phyloP scores from a whole-genome alignment of 2,797 vertebrate genomes.

The Chanos chanos region DNA sequence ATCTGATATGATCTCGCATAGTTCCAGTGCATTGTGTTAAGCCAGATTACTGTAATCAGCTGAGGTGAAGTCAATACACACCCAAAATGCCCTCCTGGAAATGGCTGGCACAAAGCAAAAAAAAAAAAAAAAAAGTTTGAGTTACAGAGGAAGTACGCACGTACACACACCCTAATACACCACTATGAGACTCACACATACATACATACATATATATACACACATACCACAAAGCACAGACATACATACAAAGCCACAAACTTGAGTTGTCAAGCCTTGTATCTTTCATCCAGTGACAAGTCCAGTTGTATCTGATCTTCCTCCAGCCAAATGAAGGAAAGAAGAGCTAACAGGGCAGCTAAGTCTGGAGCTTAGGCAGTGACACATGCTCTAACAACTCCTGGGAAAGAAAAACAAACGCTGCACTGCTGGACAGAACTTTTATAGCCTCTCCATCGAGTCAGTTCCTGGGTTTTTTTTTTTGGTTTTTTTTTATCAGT shows the following conservation, averaged over 20 bases:
- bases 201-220: not conserved
- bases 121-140: no score
- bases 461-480: conserved; percentile 37
- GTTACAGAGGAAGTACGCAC: no score
- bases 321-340: conserved; percentile 7
- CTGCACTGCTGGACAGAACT: conserved; percentile 29
- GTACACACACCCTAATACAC: conserved; percentile 1
- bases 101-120: no score
- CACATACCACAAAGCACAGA: not conserved
- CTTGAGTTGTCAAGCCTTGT: no score
- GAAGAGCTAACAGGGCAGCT: conserved; percentile 27
- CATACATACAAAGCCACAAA: no score
- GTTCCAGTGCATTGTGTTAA: no score
- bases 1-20: no score
- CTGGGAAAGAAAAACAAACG: conserved; percentile 42
- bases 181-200: not conserved
- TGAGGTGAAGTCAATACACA: no score
- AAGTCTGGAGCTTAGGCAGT: conserved; percentile 33
- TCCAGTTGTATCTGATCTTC: conserved; percentile 25
- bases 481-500: conserved; percentile 9
- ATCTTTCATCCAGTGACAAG: no score
- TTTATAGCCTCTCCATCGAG: conserved; percentile 23
- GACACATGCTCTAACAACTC: conserved; percentile 32
- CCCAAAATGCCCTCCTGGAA: no score
- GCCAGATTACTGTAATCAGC: no score